phyloP scores from a whole-genome alignment of 2,113 vertebrate genomes.

The Brienomyrus brachyistius region DNA sequence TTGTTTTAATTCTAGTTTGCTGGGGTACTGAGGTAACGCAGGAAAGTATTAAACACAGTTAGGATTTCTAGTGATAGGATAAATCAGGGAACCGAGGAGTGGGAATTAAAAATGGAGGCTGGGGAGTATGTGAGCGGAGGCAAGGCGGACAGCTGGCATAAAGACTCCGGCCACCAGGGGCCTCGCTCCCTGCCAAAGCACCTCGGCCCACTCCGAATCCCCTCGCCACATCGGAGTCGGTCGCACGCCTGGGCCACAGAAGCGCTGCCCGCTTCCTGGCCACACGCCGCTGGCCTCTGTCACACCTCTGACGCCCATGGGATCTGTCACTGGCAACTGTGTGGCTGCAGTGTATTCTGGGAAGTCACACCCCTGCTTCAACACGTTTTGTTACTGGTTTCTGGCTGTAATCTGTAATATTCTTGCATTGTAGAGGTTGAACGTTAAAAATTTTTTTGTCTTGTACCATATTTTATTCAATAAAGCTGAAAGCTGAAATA shows the following conservation, averaged over 20 bases:
- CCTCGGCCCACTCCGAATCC: not conserved
- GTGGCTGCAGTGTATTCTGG: not conserved
- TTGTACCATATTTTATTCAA: not conserved
- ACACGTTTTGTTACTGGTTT: not conserved
- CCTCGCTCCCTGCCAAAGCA: not conserved
- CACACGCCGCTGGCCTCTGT: not conserved
- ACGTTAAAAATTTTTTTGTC: not conserved
- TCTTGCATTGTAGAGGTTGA: not conserved
- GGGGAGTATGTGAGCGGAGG: not conserved
- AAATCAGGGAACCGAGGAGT: not conserved
- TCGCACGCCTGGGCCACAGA: not conserved
- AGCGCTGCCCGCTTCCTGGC: not conserved
- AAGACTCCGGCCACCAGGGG: not conserved
- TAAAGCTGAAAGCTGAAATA: not conserved
- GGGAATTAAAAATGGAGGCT: not conserved
- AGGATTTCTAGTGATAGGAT: not conserved
- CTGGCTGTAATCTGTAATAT: not conserved
- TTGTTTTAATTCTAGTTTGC: not conserved
- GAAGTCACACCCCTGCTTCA: not conserved
- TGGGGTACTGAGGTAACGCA: not conserved
- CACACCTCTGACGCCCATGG: not conserved
- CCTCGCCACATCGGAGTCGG: not conserved
- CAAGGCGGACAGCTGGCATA: not conserved
- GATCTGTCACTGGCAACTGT: not conserved
- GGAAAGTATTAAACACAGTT: not conserved